A percentile compares a stretch with the other conserved stretches of the same genome.
phyloP scores from a whole-genome alignment of 2,888 invertebrate species.

The Drosophila aldrichi region DNA sequence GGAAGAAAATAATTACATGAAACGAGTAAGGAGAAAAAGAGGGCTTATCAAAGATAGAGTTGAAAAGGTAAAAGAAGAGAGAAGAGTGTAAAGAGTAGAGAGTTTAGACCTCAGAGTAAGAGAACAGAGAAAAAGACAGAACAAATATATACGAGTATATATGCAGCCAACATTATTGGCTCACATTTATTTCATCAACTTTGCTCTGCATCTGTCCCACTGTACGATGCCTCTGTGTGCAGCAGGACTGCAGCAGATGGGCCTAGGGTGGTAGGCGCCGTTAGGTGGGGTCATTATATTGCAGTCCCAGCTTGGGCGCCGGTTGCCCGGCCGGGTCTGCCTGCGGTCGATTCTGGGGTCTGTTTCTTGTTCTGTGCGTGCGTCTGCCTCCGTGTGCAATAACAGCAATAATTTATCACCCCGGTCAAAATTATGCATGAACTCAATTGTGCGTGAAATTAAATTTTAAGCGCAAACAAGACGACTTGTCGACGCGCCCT shows the following conservation, averaged over 20 bases:
- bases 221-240: not conserved
- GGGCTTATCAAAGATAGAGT: no score
- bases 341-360: slow-evolving; percentile 51
- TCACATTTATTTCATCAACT: not conserved
- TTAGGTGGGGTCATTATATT: slow-evolving; percentile 71
- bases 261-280: not conserved
- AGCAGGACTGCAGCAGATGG: slow-evolving; percentile 23
- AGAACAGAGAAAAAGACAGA: no score
- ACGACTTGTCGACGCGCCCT: slow-evolving; percentile 66
- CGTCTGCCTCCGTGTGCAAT: slow-evolving; percentile 66
- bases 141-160: no score
- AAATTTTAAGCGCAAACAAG: slow-evolving; percentile 82
- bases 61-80: no score
- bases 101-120: no score
- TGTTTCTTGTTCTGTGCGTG: slow-evolving; percentile 31
- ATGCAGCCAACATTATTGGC: no score
- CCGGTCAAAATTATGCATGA: slow-evolving; percentile 79
- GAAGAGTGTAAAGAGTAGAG: no score
- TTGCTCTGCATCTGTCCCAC: not conserved
- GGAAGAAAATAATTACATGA: no score
- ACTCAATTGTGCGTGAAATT: slow-evolving; percentile 83
- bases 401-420: slow-evolving; percentile 82
- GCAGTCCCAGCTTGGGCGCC: slow-evolving; percentile 29
- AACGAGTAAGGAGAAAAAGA: not conserved
- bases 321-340: slow-evolving; percentile 14